phyloP scores from a whole-genome alignment of 2,888 invertebrate species.

The Alloplasta piceator region DNA sequence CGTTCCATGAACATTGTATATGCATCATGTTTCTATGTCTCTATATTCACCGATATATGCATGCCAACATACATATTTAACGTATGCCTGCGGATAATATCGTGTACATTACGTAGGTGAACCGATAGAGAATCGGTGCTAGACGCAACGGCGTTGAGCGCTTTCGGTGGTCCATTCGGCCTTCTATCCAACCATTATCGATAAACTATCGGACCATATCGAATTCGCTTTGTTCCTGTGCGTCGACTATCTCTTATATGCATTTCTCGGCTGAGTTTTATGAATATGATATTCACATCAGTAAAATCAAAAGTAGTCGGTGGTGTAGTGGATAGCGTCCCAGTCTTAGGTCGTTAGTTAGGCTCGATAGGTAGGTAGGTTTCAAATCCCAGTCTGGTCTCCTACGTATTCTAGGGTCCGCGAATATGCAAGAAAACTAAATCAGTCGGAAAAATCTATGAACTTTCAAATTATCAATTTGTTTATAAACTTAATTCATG shows the following conservation, averaged over 20 bases:
- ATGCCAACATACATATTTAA: constrained; percentile 26
- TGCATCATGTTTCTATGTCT: constrained; percentile 38
- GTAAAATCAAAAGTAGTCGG: too few relatives aligned
- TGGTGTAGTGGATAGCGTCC: too few relatives aligned
- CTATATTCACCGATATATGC: constrained; percentile 8
- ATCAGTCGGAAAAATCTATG: too few relatives aligned
- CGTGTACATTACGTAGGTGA: constrained; percentile 58
- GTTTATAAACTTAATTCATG: too few relatives aligned
- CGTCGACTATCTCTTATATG: constrained; percentile 44
- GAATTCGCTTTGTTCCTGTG: constrained; percentile 56
- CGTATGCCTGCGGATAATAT: constrained; percentile 29
- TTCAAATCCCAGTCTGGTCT: too few relatives aligned
- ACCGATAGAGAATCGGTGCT: constrained; percentile 59
- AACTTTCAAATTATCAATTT: too few relatives aligned
- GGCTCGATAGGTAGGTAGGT: too few relatives aligned
- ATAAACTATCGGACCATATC: constrained; percentile 62
- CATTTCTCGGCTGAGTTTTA: too few relatives aligned
- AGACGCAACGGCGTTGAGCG: constrained; percentile 51
- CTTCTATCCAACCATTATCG: constrained; percentile 64
- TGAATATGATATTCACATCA: too few relatives aligned
- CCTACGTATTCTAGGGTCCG: too few relatives aligned
- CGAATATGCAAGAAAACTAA: too few relatives aligned
- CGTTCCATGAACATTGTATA: constrained; percentile 19
- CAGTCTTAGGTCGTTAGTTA: too few relatives aligned
- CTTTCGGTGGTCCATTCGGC: constrained; percentile 33